phyloP scores from a whole-genome alignment of 2,113 vertebrate species.

The Nesoenas mayeri region DNA sequence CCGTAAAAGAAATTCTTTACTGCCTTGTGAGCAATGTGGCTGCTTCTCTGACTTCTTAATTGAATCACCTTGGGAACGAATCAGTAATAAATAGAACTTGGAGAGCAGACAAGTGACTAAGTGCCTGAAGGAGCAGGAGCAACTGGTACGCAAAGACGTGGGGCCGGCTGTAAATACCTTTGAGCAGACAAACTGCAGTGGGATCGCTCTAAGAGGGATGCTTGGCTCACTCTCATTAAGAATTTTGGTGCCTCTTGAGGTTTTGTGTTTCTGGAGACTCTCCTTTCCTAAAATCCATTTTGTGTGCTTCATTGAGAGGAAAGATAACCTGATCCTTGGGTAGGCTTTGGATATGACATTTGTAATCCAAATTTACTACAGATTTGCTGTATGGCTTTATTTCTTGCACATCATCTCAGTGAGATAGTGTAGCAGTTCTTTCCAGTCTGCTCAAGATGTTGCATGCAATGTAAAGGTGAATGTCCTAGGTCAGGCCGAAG shows the following conservation, averaged over 20 bases:
- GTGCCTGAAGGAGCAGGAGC: constrained; percentile 9
- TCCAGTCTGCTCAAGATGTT: neutral
- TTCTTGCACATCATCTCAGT: accelerated
- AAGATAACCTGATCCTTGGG: neutral
- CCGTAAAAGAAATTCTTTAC: constrained; percentile 34
- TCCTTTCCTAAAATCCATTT: neutral
- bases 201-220: neutral
- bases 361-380: neutral
- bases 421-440: neutral
- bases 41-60: constrained; percentile 57
- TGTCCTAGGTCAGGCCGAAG: neutral
- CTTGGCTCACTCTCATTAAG: neutral
- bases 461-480: accelerated
- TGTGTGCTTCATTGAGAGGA: neutral
- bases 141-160: neutral
- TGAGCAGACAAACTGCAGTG: neutral
- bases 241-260: neutral
- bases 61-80: constrained; percentile 27
- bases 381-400: neutral
- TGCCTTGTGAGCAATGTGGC: constrained; percentile 12
- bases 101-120: constrained; percentile 16
- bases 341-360: neutral
- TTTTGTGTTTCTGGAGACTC: neutral
- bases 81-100: constrained; percentile 37
- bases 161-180: neutral